A percentile compares a stretch with the other conserved stretches of the same genome.
Conservation (phyloP, 2,888 invertebrate genomes). For the Caenorhabditis wallacei region DNA sequence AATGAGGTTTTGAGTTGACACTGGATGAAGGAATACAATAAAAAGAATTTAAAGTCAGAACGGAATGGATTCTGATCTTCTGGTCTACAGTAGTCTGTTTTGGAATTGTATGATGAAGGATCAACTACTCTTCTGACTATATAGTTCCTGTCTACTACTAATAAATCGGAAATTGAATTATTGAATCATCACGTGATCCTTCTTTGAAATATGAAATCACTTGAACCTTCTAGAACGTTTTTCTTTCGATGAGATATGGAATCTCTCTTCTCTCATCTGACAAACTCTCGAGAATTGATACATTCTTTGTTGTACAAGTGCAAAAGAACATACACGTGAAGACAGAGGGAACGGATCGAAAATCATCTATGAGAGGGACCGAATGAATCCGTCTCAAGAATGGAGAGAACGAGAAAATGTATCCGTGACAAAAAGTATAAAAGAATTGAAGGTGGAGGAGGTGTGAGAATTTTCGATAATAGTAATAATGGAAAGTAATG, state of each 20-base stretch:
- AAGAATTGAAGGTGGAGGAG: not conserved
- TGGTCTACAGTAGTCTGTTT: too few relatives aligned
- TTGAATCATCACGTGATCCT: not conserved
- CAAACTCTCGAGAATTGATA: conserved; percentile 1
- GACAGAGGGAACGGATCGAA: conserved; percentile 24
- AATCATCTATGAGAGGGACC: conserved; percentile 5
- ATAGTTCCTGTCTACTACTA: not conserved
- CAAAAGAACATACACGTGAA: not conserved
- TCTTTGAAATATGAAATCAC: not conserved
- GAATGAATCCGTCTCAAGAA: not conserved
- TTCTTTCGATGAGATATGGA: too few relatives aligned
- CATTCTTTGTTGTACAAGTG: conserved; percentile 19
- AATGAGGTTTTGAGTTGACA: conserved; percentile 3
- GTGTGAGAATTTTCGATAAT: not conserved
- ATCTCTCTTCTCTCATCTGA: not conserved
- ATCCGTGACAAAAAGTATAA: not conserved
- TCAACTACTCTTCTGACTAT: not conserved
- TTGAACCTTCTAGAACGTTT: not conserved
- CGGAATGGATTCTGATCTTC: not conserved
- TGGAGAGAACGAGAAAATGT: not conserved
- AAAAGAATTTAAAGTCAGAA: not conserved
- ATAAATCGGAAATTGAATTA: not conserved
- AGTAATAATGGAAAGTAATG: not conserved
- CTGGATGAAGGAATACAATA: not conserved
- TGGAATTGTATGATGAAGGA: too few relatives aligned